Evolutionary conservation across 1,140 invertebrate genomes (phyloP).

Genomic region (Mylabris phalerata): DNA sequence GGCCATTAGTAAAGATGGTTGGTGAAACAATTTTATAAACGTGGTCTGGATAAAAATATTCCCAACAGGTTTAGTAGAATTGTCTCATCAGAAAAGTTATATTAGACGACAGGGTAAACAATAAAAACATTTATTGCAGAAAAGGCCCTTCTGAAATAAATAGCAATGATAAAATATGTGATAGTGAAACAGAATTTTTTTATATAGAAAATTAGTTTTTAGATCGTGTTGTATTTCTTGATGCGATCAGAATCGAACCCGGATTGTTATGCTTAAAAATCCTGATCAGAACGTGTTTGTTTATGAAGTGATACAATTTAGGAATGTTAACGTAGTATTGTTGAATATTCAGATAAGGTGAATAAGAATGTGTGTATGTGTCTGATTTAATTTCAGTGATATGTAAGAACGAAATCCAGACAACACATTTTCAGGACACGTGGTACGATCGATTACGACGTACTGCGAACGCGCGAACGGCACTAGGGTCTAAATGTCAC

Average conservation of each 20-base stretch:
- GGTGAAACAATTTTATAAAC: too few relatives aligned
- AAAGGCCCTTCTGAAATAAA: constrained; percentile 1
- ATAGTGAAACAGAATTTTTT: constrained; percentile 1
- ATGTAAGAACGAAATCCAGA: constrained; percentile 27
- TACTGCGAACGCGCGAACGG: constrained; percentile 33
- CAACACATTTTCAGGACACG: constrained; percentile 25
- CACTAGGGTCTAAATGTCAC: constrained; percentile 34
- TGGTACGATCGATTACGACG: constrained; percentile 28
- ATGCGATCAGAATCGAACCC: too few relatives aligned
- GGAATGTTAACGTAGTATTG: too few relatives aligned
- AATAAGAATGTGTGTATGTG: constrained; percentile 2
- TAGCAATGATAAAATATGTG: not conserved
- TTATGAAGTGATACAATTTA: too few relatives aligned
- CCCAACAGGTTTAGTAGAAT: too few relatives aligned
- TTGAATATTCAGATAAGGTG: too few relatives aligned
- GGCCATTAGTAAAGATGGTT: constrained; percentile 1
- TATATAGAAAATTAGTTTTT: constrained; percentile 1
- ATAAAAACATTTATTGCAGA: constrained; percentile 11
- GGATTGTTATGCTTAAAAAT: too few relatives aligned
- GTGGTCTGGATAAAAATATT: too few relatives aligned
- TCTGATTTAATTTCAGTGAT: constrained; percentile 28
- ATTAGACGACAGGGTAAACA: constrained; percentile 2
- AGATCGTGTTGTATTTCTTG: too few relatives aligned
- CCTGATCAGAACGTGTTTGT: too few relatives aligned
- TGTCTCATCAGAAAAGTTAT: not conserved